Evolutionary conservation across 2,888 invertebrate species (phyloP).

Genomic region (Latrodectus hesperus): DNA sequence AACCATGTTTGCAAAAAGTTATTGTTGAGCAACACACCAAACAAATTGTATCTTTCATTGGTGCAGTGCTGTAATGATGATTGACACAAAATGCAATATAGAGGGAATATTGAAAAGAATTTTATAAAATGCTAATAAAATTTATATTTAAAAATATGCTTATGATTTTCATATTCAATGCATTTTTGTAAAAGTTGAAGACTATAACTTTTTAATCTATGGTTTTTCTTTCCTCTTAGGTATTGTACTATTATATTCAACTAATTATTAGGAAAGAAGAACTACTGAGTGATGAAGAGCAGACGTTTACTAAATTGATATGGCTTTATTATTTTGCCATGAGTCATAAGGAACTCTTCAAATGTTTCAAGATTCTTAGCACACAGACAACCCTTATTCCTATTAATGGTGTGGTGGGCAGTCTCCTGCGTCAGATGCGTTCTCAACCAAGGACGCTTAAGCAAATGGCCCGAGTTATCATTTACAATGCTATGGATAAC

Average conservation of each 20-base stretch:
- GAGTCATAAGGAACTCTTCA: constrained; percentile 82
- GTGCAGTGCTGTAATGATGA: no score
- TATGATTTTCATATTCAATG: no score
- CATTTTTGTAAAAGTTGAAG: no score
- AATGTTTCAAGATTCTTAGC: constrained; percentile 81
- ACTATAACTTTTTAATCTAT: background rate
- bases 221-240: constrained; percentile 75
- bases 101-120: no score
- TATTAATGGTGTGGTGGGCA: constrained; percentile 79
- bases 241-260: constrained; percentile 83
- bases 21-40: no score
- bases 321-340: constrained; percentile 78
- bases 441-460: constrained; percentile 83
- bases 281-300: constrained; percentile 78
- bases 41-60: no score
- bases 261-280: constrained; percentile 80
- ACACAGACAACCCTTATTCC: constrained; percentile 81
- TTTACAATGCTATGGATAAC: constrained; percentile 81
- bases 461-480: constrained; percentile 82
- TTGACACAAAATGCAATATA: no score
- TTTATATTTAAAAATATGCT: no score
- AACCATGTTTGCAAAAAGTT: no score
- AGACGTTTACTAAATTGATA: constrained; percentile 81
- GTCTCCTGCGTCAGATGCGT: constrained; percentile 80
- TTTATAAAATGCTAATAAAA: no score